Evolutionary conservation across 2,888 invertebrate species (phyloP), one percentile per base, ranked within the genome.

Genomic region (Drosophila subquinaria): DNA sequence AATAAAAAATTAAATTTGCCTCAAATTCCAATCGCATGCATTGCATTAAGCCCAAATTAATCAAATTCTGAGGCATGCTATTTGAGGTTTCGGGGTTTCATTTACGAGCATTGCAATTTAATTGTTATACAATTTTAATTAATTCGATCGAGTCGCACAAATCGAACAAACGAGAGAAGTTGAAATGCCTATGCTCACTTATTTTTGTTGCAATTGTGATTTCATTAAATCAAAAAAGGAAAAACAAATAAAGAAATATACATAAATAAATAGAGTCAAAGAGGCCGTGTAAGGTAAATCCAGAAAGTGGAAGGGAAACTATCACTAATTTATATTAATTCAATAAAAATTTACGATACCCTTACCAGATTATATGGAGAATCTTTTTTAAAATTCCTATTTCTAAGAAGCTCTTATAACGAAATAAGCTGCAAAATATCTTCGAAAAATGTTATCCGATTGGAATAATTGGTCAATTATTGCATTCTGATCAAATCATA

Each of bases 91-190:
- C 45, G 64, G 51, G 48, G 53, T 38, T 69, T 64, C 27, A 17
- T 63, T 65, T 55, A 30, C 30, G 8, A 30, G 30, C 8, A 57
- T 67, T 48, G 57, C 55, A 27, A 23, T 73, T 69, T 61, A 79
- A 79, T 76, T 71, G 71, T 68, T 69, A 77, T 78, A 66, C 57
- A 82, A 83, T 53, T 86, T 78, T 75, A 75, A 88, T 86, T 83
- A 81, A 88, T 79, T 86, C 81, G 73, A 88, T 85, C 72, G 81
- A 69, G 77, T 79, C 30, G 56, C 70, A 68, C 52, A 66, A 66
- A 65, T 52, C 73, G 64, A 56, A 50, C 57, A 47, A 63, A 52
- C 50, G 59, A 10, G 8, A 23, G 17, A 20, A 56, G 56, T 30
- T 8, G 1, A 53, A 35, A 10, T 55, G 27, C 27, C 8, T 42